Base-by-base conservation (phyloP, 1,140 invertebrate genomes). In the Papilio machaon region DNA sequence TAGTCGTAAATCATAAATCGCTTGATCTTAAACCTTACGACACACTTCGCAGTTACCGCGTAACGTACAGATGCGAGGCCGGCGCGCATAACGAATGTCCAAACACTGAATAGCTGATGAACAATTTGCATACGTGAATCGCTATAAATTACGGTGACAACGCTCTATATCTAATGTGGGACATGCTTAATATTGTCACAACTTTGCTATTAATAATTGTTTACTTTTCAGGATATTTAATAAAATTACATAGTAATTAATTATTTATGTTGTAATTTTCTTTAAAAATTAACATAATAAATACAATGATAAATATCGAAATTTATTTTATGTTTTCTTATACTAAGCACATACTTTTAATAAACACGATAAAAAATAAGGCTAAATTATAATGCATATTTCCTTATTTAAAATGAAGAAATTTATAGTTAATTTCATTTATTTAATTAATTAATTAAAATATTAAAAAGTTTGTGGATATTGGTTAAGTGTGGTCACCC, bases 41-140 rank as follows among this genome's bases (percentile, higher is more conserved):
- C 81, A 80, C 23, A 76, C n/a, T 38, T 83, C 85, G 83, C 83
- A 82, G 81, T 77, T 82, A 80, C 75, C 85, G 84, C 89, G 86
- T 85, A 85, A 85, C 86, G 85, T 83, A 85, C 83, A 85, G 83
- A 80, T 87, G 83, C 82, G 82, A 49, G 52, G 84, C 82, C 82
- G 85, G 85, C 88, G 82, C 89, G 91, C 90, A 92, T 94, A 94
- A 92, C 91, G 91, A 94, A 92, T 91, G 91, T 90, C 89, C 91
- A 94, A 94, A 94, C 92, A 93, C 87, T 92, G 92, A 92, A 92
- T 92, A 91, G 88, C 91, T 93, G 90, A 93, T 93, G 92, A 93
- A 91, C 91, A 93, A 94, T 92, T 92, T 93, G 91, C 91, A 92
- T 92, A 91, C 86, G 87, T 89, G 90, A 92, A 89, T 90, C 87